Percentiles rank a stretch among this genome's conserved stretches.
Evolutionary conservation across 2,888 invertebrate species (phyloP).

Genomic region (Phorcus lineatus): DNA sequence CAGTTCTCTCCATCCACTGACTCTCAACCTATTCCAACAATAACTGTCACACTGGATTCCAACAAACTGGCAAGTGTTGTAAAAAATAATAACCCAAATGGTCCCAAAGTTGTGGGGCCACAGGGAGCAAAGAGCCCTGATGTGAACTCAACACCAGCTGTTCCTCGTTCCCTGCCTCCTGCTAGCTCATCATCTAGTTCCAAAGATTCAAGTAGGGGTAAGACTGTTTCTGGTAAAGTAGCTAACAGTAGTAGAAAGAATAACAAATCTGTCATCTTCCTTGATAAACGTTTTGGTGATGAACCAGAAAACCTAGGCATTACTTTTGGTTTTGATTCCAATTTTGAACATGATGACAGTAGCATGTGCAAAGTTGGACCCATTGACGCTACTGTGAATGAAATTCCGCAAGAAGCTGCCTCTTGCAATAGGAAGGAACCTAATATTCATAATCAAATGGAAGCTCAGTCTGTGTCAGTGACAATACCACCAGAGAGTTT

Average conservation of each 20-base stretch:
- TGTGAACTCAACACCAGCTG: background rate
- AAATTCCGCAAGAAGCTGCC: background rate
- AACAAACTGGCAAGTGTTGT: background rate
- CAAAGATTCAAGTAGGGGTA: background rate
- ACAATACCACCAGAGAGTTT: constrained; percentile 11
- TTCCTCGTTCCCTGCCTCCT: constrained; percentile 12
- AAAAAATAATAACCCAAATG: background rate
- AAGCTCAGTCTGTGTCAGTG: constrained; percentile 9
- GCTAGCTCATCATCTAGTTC: constrained; percentile 4
- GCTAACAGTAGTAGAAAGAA: constrained; percentile 31
- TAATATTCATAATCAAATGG: constrained; percentile 10
- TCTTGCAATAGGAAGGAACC: background rate
- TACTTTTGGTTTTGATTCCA: constrained; percentile 65
- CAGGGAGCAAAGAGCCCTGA: background rate
- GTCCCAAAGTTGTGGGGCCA: background rate
- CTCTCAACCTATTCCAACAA: constrained; percentile 9
- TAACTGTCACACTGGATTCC: constrained; percentile 18
- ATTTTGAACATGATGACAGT: constrained; percentile 36
- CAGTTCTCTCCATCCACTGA: background rate
- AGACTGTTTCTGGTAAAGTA: background rate
- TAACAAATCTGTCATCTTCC: constrained; percentile 65
- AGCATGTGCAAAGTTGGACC: background rate
- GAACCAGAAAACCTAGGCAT: constrained; percentile 58
- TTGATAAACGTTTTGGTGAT: constrained; percentile 61
- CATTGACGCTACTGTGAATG: constrained; percentile 19